These are phyloP conservation scores for Cottoperca gobio DNA, from an alignment of 2,797 vertebrate genomes.

Conservation along the genomic window DNA sequence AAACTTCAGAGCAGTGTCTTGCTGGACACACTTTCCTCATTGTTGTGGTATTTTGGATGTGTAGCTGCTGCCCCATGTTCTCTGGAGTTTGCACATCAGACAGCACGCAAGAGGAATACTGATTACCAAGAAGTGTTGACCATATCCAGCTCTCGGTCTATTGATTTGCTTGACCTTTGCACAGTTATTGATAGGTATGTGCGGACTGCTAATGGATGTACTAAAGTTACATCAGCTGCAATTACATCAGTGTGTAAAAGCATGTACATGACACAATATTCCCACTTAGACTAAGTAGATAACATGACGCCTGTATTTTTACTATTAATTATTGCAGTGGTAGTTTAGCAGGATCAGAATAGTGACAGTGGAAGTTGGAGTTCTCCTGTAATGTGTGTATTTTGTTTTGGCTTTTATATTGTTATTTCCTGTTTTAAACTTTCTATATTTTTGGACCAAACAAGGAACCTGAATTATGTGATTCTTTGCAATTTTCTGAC, in stretches of 20 bases:
- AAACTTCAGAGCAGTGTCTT: slow-evolving; percentile 9
- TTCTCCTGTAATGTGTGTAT: neutral
- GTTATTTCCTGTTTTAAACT: too few relatives aligned
- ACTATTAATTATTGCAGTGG: neutral
- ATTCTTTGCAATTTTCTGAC: too few relatives aligned
- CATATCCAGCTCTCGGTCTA: slow-evolving; percentile 58
- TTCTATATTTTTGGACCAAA: too few relatives aligned
- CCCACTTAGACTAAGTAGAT: slow-evolving; percentile 15
- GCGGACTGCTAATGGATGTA: slow-evolving; percentile 66
- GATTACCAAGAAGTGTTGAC: slow-evolving; percentile 53
- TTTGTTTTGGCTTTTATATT: too few relatives aligned
- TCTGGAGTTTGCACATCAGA: slow-evolving; percentile 27
- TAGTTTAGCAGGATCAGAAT: neutral
- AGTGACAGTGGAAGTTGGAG: neutral
- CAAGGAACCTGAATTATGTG: neutral
- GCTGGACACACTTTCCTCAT: slow-evolving; percentile 11
- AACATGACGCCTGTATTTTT: slow-evolving; percentile 11
- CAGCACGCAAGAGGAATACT: slow-evolving; percentile 47
- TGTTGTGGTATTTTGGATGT: slow-evolving; percentile 22
- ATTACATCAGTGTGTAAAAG: slow-evolving; percentile 43
- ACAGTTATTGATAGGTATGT: slow-evolving; percentile 44
- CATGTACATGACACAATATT: slow-evolving; percentile 13
- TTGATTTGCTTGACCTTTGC: slow-evolving; percentile 78
- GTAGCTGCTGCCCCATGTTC: slow-evolving; percentile 17
- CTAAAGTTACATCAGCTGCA: slow-evolving; percentile 50